phyloP scores from a whole-genome alignment of 1,140 invertebrate species.

The Idris sp. region DNA sequence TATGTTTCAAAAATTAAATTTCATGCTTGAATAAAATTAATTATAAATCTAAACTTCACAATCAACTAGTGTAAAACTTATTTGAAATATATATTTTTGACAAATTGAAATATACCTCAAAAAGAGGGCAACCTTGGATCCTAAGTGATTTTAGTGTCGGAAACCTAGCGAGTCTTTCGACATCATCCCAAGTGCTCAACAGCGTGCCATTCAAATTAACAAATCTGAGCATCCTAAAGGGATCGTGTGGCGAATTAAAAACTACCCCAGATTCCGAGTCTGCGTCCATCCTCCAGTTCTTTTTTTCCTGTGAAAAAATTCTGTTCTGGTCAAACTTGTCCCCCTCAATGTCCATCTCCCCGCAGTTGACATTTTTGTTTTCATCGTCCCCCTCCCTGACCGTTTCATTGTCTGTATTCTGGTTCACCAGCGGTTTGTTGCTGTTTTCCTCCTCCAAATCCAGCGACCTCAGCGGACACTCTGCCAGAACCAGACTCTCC shows the following conservation, averaged over 20 bases:
- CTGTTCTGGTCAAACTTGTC: conserved; percentile 42
- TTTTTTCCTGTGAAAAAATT: conserved; percentile 38
- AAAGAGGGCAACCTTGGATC: conserved; percentile 82
- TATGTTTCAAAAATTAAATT: no score
- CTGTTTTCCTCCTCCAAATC: conserved; percentile 74
- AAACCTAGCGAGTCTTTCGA: conserved; percentile 89
- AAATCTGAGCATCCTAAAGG: conserved; percentile 84
- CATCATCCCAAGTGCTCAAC: conserved; percentile 90
- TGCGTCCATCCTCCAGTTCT: conserved; percentile 75
- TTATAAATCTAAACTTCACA: no score
- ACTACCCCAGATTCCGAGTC: conserved; percentile 79
- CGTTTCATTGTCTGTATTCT: conserved; percentile 44
- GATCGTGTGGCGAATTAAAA: conserved; percentile 78
- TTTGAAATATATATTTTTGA: no score
- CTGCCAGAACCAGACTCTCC: conserved; percentile 89
- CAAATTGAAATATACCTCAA: conserved; percentile 67
- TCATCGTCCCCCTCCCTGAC: conserved; percentile 45
- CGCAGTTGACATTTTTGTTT: conserved; percentile 52
- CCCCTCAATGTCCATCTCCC: conserved; percentile 33
- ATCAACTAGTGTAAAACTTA: no score
- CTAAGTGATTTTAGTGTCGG: conserved; percentile 89
- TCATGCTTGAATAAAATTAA: no score
- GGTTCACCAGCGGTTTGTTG: conserved; percentile 48
- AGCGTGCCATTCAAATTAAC: conserved; percentile 91
- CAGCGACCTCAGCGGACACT: conserved; percentile 87